phyloP scores from a whole-genome alignment of 1,140 invertebrate species.

The Asbolus verrucosus region DNA sequence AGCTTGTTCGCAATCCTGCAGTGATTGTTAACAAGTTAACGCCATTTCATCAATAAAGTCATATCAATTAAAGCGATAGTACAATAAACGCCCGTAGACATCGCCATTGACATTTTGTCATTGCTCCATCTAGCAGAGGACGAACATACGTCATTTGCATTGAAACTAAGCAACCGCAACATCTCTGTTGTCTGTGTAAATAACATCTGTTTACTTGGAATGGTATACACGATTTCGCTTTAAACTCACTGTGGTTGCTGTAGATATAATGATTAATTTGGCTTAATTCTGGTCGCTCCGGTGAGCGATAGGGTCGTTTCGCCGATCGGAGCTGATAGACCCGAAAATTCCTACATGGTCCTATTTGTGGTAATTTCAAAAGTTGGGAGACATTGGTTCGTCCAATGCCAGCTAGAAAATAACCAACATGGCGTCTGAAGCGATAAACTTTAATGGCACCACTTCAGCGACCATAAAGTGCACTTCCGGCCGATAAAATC shows the following conservation, averaged over 20 bases:
- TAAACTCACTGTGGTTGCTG: slow-evolving; percentile 4
- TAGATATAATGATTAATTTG: slow-evolving; percentile 26
- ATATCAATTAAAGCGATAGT: slow-evolving; percentile 44
- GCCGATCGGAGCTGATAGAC: too few species aligned
- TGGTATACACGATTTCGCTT: slow-evolving; percentile 32
- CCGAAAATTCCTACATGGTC: too few species aligned
- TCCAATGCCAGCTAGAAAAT: not conserved
- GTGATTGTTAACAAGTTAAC: slow-evolving; percentile 38
- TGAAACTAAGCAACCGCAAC: slow-evolving; percentile 31
- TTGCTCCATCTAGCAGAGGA: slow-evolving; percentile 1
- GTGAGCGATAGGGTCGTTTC: too few species aligned
- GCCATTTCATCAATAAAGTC: slow-evolving; percentile 43
- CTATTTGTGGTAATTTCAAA: not conserved
- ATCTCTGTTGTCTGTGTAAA: slow-evolving; percentile 23
- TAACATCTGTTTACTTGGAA: slow-evolving; percentile 31
- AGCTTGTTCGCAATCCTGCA: slow-evolving; percentile 24
- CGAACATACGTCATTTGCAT: slow-evolving; percentile 29
- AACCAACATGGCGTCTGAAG: slow-evolving; percentile 17
- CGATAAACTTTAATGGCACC: slow-evolving; percentile 51
- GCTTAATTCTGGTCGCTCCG: not conserved
- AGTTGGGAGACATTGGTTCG: not conserved
- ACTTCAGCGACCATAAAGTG: slow-evolving; percentile 51
- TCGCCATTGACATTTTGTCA: slow-evolving; percentile 14
- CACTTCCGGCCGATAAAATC: slow-evolving; percentile 55
- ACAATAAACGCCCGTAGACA: slow-evolving; percentile 9